Evolutionary conservation across 2,113 vertebrate genomes (phyloP).

Genomic region (Urocitellus parryii): DNA sequence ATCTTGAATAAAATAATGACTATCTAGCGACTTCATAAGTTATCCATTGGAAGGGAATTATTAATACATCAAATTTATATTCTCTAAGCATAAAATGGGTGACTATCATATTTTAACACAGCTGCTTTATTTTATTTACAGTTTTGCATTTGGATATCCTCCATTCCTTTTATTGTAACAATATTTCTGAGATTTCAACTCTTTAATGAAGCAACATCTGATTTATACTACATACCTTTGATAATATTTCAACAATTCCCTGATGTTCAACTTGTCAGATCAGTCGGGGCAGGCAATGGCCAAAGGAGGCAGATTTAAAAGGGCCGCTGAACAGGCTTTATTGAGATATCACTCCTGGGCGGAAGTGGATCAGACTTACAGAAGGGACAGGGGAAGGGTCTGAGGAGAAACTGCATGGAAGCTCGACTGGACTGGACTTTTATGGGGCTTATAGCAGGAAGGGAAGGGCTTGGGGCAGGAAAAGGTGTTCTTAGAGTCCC

Average conservation of each 20-base stretch:
- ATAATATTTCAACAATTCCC: not conserved
- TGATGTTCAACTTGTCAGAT: not conserved
- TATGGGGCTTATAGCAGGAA: too few relatives aligned
- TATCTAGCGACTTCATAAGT: not conserved
- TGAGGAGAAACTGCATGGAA: too few relatives aligned
- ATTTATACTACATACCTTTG: not conserved
- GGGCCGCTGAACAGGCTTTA: too few relatives aligned
- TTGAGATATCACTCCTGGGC: too few relatives aligned
- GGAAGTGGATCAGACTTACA: too few relatives aligned
- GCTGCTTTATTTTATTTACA: not conserved
- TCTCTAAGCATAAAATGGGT: not conserved
- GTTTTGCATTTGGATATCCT: not conserved
- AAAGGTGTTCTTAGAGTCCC: too few relatives aligned
- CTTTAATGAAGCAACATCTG: not conserved
- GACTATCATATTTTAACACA: not conserved
- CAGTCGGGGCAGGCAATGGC: too few relatives aligned
- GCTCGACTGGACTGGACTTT: too few relatives aligned
- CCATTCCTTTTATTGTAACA: not conserved
- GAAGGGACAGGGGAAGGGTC: too few relatives aligned
- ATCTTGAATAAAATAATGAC: not conserved
- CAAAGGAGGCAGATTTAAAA: too few relatives aligned
- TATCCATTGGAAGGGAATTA: not conserved
- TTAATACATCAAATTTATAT: not conserved
- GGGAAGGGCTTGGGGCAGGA: too few relatives aligned
- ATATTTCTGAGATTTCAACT: not conserved